These are phyloP conservation scores for Syngnathus acus DNA, from an alignment of 2,797 vertebrate genomes.

Conservation along the genomic window DNA sequence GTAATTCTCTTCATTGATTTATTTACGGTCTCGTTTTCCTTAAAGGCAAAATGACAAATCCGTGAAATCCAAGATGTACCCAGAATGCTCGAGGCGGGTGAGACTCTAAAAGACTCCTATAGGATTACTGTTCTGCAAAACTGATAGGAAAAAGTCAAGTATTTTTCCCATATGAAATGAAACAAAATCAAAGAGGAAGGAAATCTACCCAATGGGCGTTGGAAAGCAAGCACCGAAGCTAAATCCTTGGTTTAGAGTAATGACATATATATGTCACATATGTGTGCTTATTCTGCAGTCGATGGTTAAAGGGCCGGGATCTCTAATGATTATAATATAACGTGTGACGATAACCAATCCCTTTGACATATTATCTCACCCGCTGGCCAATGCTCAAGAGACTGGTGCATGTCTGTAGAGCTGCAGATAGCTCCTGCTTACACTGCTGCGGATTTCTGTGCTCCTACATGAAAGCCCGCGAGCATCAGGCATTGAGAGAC, in stretches of 20 bases:
- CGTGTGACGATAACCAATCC: slow-evolving; percentile 74
- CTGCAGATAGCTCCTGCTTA: slow-evolving; percentile 56
- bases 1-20: too few relatives aligned
- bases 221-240: not conserved
- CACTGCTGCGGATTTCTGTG: slow-evolving; percentile 52
- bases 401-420: slow-evolving; percentile 63
- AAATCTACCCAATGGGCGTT: not conserved
- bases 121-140: too few relatives aligned
- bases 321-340: slow-evolving; percentile 81
- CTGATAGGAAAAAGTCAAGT: too few relatives aligned
- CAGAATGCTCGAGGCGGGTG: too few relatives aligned
- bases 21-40: too few relatives aligned
- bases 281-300: slow-evolving; percentile 66
- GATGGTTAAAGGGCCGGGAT: slow-evolving; percentile 74
- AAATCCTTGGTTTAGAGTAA: slow-evolving; percentile 61
- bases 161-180: not conserved
- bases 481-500: slow-evolving; percentile 32
- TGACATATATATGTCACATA: slow-evolving; percentile 34
- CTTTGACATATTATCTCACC: slow-evolving; percentile 75
- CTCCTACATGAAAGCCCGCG: slow-evolving; percentile 40
- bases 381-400: slow-evolving; percentile 69
- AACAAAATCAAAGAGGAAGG: not conserved
- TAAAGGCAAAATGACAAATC: too few relatives aligned
- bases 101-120: too few relatives aligned
- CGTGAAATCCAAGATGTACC: not conserved